Evolutionary conservation across 2,888 invertebrate genomes (phyloP), one percentile per base, ranked within the genome.

Genomic region (Hanleya hanleyi): DNA sequence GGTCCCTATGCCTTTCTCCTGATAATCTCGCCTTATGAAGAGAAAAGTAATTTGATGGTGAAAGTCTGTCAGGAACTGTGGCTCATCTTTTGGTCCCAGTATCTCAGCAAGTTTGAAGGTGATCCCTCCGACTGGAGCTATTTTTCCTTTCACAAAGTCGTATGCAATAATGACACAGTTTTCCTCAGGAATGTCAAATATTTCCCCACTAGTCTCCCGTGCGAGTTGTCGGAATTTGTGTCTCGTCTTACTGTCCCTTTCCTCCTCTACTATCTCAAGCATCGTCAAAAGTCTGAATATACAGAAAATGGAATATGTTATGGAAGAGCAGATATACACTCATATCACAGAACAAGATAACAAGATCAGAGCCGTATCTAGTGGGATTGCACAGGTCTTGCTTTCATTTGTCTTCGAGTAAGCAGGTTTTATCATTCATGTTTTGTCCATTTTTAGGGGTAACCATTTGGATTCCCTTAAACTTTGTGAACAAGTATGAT

Each of bases 151-250:
- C 12, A 32, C 64, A 18, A n/a, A 74, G 29, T 76, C 71, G 68
- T 80, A 82, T 26, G 72, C 71, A 71, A 84, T 80, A 5, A 82
- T 32, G n/a, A 82, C 74, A 7, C 62, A 33, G 51, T 82, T 81
- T 3, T 81, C 76, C 37, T 82, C 82, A n/a, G 83, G 84, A 5
- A 82, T 75, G 66, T 84, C 83, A 75, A 76, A 84, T 0, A 77
- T 77, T 64, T 79, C 80, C 9, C 83, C 73, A 32, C 81, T 77
- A 0, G 83, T 80, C n/a, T 84, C 81, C 38, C 84, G 47, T n/a
- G 84, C 77, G 22, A 84, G 67, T 62, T 76, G 78, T 47, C 83
- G 75, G 67, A 84, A 84, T 33, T 81, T 81, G 36, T 73, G 73
- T 71, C 71, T 62, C n/a, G 50, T 70, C 37, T 69, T 67, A 67